Percentiles rank a stretch among this genome's conserved stretches.
phyloP scores from a whole-genome alignment of 92 coral and sea anemone genomes.

The Umimayanthus chanpuru region DNA sequence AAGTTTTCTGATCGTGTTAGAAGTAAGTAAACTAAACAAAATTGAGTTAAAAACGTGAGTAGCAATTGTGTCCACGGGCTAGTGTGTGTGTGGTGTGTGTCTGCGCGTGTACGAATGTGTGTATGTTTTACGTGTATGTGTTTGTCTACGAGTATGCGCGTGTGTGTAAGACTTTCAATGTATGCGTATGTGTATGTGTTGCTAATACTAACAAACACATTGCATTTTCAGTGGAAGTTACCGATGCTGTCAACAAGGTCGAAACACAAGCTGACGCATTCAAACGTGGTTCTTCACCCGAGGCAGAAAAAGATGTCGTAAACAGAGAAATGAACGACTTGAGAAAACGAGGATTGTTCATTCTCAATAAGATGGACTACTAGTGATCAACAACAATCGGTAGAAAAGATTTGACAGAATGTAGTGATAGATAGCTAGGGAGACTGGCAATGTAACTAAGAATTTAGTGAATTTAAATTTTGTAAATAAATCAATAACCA shows the following conservation, averaged over 20 bases:
- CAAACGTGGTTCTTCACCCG: conserved; percentile 9
- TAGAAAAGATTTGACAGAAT: neutral
- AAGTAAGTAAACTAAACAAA: neutral
- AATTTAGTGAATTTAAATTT: too few relatives aligned
- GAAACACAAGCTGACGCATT: conserved; percentile 4
- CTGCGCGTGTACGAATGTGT: too few relatives aligned
- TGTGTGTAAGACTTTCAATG: neutral
- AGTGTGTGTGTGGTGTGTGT: too few relatives aligned
- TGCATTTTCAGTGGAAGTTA: conserved; percentile 22
- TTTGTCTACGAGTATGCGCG: too few relatives aligned
- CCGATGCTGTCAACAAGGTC: neutral
- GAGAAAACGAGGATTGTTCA: conserved; percentile 17
- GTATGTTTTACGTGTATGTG: too few relatives aligned
- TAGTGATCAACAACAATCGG: conserved; percentile 3
- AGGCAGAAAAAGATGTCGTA: conserved; percentile 23
- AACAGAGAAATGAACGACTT: conserved; percentile 8
- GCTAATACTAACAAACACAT: neutral
- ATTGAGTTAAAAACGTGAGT: neutral
- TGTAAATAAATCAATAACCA: too few relatives aligned
- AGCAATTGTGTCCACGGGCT: too few relatives aligned
- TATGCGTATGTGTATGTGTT: neutral
- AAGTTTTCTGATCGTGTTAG: conserved; percentile 14
- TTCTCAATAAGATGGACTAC: conserved; percentile 22
- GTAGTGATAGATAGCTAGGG: too few relatives aligned
- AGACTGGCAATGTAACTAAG: too few relatives aligned